A percentile compares a stretch with the other conserved stretches of the same genome.
Evolutionary conservation across 23 tunicate genomes (phyloP).

Genomic region (Phallusia fumigata): DNA sequence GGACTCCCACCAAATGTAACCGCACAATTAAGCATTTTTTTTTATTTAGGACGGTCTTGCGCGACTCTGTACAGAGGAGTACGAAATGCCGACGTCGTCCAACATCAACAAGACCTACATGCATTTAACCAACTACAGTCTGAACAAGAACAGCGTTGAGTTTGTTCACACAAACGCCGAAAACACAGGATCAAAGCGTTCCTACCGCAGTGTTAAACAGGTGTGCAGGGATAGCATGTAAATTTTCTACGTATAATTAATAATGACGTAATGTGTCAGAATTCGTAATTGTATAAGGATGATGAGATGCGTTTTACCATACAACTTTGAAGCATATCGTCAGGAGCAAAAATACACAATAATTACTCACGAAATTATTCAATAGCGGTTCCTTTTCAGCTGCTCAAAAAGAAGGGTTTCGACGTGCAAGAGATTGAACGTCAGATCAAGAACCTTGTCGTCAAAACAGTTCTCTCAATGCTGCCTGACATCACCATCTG

Average conservation of each 20-base stretch:
- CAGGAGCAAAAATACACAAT: too few species aligned
- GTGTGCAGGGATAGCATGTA: conserved; percentile 10
- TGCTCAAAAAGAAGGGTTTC: conserved; percentile 57
- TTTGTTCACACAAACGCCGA: conserved; percentile 70
- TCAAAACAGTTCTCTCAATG: conserved; percentile 61
- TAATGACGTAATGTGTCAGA: too few species aligned
- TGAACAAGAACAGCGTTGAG: conserved; percentile 78
- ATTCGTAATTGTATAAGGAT: too few species aligned
- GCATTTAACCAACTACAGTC: conserved; percentile 94
- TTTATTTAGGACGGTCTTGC: conserved; percentile 86
- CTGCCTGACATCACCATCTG: conserved; percentile 86
- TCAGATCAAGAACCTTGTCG: conserved; percentile 64
- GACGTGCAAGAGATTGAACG: conserved; percentile 73
- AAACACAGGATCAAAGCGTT: conserved; percentile 82
- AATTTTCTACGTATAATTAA: too few species aligned
- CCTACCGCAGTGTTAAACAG: conserved; percentile 63
- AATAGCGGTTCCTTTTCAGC: too few species aligned
- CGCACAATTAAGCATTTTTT: background rate
- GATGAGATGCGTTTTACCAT: too few species aligned
- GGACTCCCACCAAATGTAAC: too few species aligned
- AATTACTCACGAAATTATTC: too few species aligned
- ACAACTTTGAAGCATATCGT: too few species aligned
- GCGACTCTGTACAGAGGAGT: conserved; percentile 74
- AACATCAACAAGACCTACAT: conserved; percentile 70
- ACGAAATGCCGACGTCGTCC: conserved; percentile 60